Evolutionary conservation across 2,113 vertebrate species (phyloP).

Genomic region (Elephas maximus): DNA sequence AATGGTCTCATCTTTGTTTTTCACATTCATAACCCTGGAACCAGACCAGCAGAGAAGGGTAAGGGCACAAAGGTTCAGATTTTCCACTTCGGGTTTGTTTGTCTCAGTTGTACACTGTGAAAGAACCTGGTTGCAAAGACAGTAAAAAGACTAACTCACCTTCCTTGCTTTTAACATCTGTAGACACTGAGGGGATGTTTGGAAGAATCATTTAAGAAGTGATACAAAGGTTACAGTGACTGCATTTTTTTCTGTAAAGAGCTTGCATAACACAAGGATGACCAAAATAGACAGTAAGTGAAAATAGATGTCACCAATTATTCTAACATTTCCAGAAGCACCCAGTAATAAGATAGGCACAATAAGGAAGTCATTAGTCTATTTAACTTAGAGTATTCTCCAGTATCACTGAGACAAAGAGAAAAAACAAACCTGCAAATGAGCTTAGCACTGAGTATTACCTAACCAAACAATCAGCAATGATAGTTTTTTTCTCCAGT

Average conservation of each 20-base stretch:
- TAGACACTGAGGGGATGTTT: not conserved
- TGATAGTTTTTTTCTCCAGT: not conserved
- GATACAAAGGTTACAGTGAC: not conserved
- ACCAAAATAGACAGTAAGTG: not conserved
- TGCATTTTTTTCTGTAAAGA: not conserved
- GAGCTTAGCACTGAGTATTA: not conserved
- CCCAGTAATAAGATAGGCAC: not conserved
- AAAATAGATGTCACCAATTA: constrained; percentile 26
- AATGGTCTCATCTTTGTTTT: constrained; percentile 37
- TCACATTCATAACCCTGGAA: not conserved
- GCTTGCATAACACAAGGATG: not conserved
- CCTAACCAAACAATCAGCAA: not conserved
- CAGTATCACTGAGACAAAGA: not conserved
- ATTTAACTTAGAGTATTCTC: constrained; percentile 38
- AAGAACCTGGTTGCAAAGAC: not conserved
- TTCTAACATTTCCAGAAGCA: constrained; percentile 42
- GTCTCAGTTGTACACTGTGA: not conserved
- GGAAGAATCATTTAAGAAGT: not conserved
- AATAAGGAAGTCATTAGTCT: constrained; percentile 5
- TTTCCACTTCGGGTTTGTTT: not conserved
- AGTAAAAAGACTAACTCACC: not conserved
- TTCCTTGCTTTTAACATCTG: not conserved
- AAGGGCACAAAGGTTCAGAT: not conserved
- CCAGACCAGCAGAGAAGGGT: not conserved
- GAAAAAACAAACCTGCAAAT: constrained; percentile 19